Conservation (phyloP, 35 echinoderm and acorn worm genomes). For the Amphiura filiformis region DNA sequence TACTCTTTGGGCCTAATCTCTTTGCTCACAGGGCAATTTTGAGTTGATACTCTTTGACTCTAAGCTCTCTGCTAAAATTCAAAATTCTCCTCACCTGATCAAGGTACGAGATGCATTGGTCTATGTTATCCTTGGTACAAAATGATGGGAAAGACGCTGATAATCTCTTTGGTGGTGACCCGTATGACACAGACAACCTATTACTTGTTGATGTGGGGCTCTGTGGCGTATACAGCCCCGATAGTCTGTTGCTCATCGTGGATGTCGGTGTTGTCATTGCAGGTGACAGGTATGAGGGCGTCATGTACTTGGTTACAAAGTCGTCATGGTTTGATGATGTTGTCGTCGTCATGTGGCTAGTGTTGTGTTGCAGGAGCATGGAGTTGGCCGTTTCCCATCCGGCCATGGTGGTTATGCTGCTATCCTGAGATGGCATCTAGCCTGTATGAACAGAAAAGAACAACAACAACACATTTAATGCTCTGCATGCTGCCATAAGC, state of each 20-base stretch:
- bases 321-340: neutral
- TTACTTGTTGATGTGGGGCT: too few relatives aligned
- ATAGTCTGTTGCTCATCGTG: neutral
- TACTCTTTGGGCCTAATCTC: too few relatives aligned
- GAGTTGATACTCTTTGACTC: too few relatives aligned
- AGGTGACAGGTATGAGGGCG: neutral
- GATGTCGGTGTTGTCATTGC: neutral
- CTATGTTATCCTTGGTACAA: conserved; percentile 64
- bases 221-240: neutral
- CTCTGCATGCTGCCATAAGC: too few relatives aligned
- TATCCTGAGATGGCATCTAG: conserved; percentile 36
- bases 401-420: conserved; percentile 30
- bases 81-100: conserved; percentile 60
- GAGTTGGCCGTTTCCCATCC: conserved; percentile 31
- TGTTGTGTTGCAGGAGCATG: conserved; percentile 9
- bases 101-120: conserved; percentile 57
- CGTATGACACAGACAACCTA: neutral
- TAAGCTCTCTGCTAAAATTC: too few relatives aligned
- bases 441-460: neutral
- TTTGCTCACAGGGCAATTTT: too few relatives aligned
- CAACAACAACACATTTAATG: too few relatives aligned
- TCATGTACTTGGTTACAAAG: conserved; percentile 23
- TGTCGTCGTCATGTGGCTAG: neutral
- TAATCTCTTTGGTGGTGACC: neutral
- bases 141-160: conserved; percentile 41